Evolutionary conservation across 2,888 invertebrate species (phyloP), one percentile per base, ranked within the genome.

Genomic region (Lasioglossum vierecki): DNA sequence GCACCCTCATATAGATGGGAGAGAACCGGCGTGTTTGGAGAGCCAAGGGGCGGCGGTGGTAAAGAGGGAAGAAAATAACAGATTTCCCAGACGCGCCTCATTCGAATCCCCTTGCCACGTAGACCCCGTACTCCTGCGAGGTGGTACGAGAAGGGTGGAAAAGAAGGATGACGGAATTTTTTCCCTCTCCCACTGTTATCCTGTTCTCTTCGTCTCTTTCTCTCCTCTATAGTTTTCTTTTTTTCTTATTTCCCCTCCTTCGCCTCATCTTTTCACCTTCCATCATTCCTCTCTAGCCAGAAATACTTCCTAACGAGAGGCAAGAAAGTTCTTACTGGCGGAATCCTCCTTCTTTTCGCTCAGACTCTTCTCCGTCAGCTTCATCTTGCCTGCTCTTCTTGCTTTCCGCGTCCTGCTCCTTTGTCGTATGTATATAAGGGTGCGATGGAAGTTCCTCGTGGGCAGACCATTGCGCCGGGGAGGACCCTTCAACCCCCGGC

Each of bases 21-120:
- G 88, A 88, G 86, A 84, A 75, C 77, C 73, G 76, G 79, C 76
- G 86, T 88, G 88, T 88, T 88, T 86, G 88, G 85, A 74, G 88
- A 79, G 88, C 18, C 80, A 79, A 73, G 76, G 80, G 85, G 78
- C 13, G 84, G 78, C 71, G 74, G 84, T 83, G 83, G 83, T 83
- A 80, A 88, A 85, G 82, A 89, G 88, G 85, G 87, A 86, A 83
- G 87, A 88, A 87, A 87, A 91, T 90, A 91, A 90, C 89, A 90
- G 92, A 92, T 92, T 91, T 92, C 85, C 88, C 87, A 88, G 90
- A 89, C 88, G 84, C 88, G 83, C 77, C 83, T 82, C 82, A 74
- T 87, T 70, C 85, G 79, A 76, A 84, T 76, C 90, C 79, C 49
- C 79, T 80, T 76, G 72, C 82, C 83, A 75, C 86, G 74, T 78